phyloP scores from a whole-genome alignment of 2,797 vertebrate genomes.

The Sternotherus odoratus region DNA sequence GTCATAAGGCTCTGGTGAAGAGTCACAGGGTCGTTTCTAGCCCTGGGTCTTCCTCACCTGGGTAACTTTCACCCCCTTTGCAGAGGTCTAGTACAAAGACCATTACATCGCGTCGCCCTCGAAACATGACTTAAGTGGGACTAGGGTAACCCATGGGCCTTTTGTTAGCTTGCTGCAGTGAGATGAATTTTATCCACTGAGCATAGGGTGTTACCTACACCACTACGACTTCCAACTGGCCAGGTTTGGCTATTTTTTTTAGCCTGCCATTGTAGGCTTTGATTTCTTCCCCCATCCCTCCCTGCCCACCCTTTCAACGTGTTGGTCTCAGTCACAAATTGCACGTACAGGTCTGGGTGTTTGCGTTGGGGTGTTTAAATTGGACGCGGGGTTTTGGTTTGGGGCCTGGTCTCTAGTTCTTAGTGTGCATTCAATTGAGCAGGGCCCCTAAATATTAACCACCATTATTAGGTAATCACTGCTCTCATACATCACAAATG shows the following conservation, averaged over 20 bases:
- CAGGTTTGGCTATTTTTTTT: background rate
- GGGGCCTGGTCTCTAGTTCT: background rate
- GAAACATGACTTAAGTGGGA: background rate
- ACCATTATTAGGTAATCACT: background rate
- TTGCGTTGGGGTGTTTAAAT: background rate
- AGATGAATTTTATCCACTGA: background rate
- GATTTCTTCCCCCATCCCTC: background rate
- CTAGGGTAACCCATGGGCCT: background rate
- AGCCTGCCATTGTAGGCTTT: background rate
- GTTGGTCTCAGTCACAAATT: background rate
- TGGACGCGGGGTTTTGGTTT: background rate
- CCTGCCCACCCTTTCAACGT: background rate
- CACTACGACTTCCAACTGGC: background rate
- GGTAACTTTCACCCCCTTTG: background rate
- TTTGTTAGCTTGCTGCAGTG: rapidly evolving
- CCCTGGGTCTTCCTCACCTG: background rate
- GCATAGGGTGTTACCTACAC: background rate
- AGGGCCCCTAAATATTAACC: background rate
- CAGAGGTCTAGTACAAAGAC: background rate
- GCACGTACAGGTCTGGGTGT: background rate
- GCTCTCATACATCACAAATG: rapidly evolving
- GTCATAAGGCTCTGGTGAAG: background rate
- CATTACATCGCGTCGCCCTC: background rate
- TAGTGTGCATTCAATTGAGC: rapidly evolving
- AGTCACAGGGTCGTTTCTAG: background rate